Conservation (phyloP, 1,140 invertebrate genomes). For the Drosophila burlai region DNA sequence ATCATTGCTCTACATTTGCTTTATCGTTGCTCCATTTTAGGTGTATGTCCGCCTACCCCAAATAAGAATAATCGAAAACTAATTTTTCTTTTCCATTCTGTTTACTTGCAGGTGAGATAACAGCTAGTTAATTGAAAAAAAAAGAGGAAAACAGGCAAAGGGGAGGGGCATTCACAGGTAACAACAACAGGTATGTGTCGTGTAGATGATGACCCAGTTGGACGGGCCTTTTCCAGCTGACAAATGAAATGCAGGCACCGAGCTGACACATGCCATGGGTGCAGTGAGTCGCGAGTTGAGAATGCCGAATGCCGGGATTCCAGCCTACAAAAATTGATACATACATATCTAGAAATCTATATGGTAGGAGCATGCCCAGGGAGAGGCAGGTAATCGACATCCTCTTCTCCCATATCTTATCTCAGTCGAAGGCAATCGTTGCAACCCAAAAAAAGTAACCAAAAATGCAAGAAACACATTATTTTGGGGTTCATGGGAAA, state of each 20-base stretch:
- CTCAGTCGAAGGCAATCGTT: constrained; percentile 3
- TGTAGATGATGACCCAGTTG: constrained; percentile 53
- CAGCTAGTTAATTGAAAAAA: constrained; percentile 46
- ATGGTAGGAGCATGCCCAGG: background rate
- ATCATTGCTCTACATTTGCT: constrained; percentile 7
- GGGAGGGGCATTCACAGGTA: constrained; percentile 14
- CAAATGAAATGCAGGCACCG: constrained; percentile 58
- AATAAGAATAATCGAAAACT: constrained; percentile 32
- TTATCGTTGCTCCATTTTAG: constrained; percentile 27
- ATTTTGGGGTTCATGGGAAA: constrained; percentile 17
- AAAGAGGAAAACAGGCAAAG: background rate
- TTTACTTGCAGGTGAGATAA: constrained; percentile 45
- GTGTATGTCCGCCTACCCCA: constrained; percentile 26
- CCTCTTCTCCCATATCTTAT: constrained; percentile 14
- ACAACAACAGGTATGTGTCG: constrained; percentile 20
- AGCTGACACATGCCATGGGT: constrained; percentile 62
- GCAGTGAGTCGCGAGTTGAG: constrained; percentile 48
- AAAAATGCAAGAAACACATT: constrained; percentile 3
- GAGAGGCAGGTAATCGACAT: background rate
- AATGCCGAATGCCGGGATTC: constrained; percentile 36
- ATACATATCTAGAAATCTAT: background rate
- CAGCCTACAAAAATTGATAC: constrained; percentile 2
- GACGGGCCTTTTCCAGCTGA: constrained; percentile 50
- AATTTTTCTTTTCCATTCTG: constrained; percentile 36
- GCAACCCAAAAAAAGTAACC: background rate